Conservation (phyloP, 2,888 invertebrate genomes). For the Therioaphis trifolii region DNA sequence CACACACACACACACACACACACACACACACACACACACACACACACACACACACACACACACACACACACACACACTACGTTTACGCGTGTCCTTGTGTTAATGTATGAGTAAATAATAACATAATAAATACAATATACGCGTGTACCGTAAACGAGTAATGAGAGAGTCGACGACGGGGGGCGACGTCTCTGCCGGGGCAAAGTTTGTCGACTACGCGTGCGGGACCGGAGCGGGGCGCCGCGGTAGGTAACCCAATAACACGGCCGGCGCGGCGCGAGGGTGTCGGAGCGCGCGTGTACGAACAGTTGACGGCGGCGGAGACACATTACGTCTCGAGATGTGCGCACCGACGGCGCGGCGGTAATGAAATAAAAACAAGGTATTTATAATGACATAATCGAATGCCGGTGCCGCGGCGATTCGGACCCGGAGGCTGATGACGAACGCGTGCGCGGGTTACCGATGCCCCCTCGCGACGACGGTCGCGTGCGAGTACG, state of each 20-base stretch:
- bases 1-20: too few species aligned
- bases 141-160: too few species aligned
- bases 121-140: too few species aligned
- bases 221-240: too few species aligned
- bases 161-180: not conserved
- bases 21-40: too few species aligned
- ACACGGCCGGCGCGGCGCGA: not conserved
- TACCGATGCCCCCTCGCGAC: slow-evolving; percentile 20
- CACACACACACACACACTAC: too few species aligned
- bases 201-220: too few species aligned
- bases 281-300: not conserved
- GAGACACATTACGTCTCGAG: not conserved
- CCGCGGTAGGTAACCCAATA: not conserved
- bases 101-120: too few species aligned
- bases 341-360: not conserved
- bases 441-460: slow-evolving; percentile 20
- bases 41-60: too few species aligned
- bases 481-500: too few species aligned
- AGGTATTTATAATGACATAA: slow-evolving; percentile 50
- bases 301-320: not conserved
- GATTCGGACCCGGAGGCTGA: slow-evolving; percentile 35
- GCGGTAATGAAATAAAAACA: slow-evolving; percentile 59
- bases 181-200: not conserved
- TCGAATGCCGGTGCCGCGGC: slow-evolving; percentile 36
- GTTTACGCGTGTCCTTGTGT: too few species aligned